A percentile compares a stretch with the other conserved stretches of the same genome.
Evolutionary conservation across 2,113 vertebrate species (phyloP).

Genomic region (Syngnathus floridae): DNA sequence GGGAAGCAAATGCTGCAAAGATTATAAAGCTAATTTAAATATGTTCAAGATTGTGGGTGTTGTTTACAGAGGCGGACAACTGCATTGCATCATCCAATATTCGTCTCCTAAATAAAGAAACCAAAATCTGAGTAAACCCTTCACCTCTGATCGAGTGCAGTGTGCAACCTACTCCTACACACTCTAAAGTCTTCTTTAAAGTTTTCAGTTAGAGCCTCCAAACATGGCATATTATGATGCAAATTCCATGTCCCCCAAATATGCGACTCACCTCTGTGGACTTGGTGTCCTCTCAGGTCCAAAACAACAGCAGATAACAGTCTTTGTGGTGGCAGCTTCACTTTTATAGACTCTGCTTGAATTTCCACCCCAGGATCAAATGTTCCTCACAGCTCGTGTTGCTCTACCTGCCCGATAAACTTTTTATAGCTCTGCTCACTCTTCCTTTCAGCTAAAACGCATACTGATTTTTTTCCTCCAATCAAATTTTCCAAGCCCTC

Average conservation of each 20-base stretch:
- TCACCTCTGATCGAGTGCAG: neutral
- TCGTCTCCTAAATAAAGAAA: neutral
- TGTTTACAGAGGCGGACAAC: neutral
- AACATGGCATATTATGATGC: neutral
- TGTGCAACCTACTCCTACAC: neutral
- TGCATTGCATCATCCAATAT: neutral
- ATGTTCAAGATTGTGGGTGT: neutral
- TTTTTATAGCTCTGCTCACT: constrained; percentile 69
- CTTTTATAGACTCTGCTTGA: constrained; percentile 84
- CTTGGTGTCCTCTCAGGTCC: constrained; percentile 51
- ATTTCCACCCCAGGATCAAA: constrained; percentile 84
- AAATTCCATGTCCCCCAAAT: neutral
- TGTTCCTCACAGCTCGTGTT: constrained; percentile 80
- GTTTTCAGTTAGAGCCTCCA: too few species aligned
- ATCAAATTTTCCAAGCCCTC: constrained; percentile 25
- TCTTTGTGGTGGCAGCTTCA: constrained; percentile 46
- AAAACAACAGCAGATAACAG: constrained; percentile 51
- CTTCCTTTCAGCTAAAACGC: constrained; percentile 2
- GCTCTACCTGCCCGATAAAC: constrained; percentile 81
- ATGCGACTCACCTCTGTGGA: constrained; percentile 57
- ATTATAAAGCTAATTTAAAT: neutral
- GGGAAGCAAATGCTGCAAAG: neutral
- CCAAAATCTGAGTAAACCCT: neutral
- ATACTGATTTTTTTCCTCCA: constrained; percentile 16
- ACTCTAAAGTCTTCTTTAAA: neutral